These are phyloP conservation scores for Porites evermanni DNA, from an alignment of 92 coral and sea anemone species.

Conservation along the genomic window DNA sequence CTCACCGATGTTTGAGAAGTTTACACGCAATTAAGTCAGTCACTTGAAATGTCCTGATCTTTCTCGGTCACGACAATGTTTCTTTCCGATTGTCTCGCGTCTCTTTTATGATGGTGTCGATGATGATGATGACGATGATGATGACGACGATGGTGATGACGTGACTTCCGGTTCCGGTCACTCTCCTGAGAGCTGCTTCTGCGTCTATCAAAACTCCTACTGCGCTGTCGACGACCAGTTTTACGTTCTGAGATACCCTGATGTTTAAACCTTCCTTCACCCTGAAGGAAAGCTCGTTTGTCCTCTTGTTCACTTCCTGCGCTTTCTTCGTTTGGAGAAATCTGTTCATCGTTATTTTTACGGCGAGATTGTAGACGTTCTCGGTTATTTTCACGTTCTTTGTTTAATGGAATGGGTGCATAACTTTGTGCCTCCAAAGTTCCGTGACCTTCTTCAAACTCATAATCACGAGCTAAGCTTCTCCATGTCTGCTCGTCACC, in stretches of 20 bases:
- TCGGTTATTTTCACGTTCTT: too few species aligned
- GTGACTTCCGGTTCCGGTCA: conserved; percentile 32
- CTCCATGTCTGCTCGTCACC: too few species aligned
- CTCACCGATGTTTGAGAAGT: too few species aligned
- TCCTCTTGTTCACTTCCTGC: neutral
- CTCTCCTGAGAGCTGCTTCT: neutral
- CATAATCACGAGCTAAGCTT: too few species aligned
- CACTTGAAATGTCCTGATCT: neutral
- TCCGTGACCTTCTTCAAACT: too few species aligned
- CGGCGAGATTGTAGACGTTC: too few species aligned
- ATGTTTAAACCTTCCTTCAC: neutral
- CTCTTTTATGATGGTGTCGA: neutral
- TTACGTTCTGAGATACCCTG: neutral
- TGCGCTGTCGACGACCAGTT: conserved; percentile 10
- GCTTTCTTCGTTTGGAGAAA: conserved; percentile 5
- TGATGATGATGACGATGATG: conserved; percentile 18
- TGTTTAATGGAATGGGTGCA: too few species aligned
- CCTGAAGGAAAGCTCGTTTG: neutral
- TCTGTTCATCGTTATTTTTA: too few species aligned
- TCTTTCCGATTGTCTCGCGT: neutral
- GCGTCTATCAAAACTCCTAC: conserved; percentile 16
- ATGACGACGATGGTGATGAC: conserved; percentile 14
- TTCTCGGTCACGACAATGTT: neutral
- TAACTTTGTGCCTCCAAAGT: too few species aligned
- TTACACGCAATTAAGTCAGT: neutral